A percentile compares a stretch with the other conserved stretches of the same genome.
Evolutionary conservation across 2,113 vertebrate species (phyloP).

Genomic region (Vulpes lagopus): DNA sequence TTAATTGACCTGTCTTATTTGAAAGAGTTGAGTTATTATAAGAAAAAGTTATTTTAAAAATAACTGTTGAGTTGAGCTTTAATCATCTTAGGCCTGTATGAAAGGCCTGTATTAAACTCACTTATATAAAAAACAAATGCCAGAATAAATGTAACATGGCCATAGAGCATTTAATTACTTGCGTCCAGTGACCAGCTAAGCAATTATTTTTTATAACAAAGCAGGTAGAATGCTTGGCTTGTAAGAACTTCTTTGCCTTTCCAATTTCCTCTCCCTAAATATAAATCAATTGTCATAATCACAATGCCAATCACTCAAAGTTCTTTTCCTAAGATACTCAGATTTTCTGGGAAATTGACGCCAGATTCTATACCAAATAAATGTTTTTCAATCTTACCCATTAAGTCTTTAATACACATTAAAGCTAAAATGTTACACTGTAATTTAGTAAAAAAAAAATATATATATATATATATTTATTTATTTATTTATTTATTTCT

Average conservation of each 20-base stretch:
- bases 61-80: not conserved
- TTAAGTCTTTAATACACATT: not conserved
- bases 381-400: not conserved
- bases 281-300: not conserved
- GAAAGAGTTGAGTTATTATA: not conserved
- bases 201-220: not conserved
- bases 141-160: not conserved
- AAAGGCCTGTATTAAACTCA: not conserved
- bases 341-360: not conserved
- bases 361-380: not conserved
- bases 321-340: not conserved
- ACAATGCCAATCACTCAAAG: not conserved
- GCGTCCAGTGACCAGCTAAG: not conserved
- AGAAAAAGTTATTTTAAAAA: conserved; percentile 49
- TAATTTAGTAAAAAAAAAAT: not conserved
- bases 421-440: not conserved
- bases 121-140: not conserved
- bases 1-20: not conserved
- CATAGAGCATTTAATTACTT: not conserved
- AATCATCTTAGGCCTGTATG: not conserved
- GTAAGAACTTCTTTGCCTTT: not conserved
- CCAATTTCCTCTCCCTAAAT: not conserved
- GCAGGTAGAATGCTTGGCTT: not conserved
- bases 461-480: too few species aligned
- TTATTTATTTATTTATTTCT: not conserved